These are phyloP conservation scores for Rhea americana DNA, from an alignment of 2,113 vertebrate species.

Conservation along the genomic window DNA sequence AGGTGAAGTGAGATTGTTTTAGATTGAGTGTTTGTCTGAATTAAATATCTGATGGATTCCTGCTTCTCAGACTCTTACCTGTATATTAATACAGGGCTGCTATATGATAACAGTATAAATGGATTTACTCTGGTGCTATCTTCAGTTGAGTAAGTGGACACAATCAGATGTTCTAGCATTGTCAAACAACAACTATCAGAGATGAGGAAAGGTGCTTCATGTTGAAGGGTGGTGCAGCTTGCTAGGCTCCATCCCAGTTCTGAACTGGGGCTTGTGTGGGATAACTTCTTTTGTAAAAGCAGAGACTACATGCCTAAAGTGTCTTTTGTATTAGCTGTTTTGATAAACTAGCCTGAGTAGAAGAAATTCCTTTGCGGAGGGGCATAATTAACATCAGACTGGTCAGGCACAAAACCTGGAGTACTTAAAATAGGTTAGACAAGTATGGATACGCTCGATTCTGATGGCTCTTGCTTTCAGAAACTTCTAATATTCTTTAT, in stretches of 20 bases:
- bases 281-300: not conserved
- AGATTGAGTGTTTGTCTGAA: not conserved
- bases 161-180: not conserved
- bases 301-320: not conserved
- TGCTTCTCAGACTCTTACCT: not conserved
- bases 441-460: not conserved
- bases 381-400: not conserved
- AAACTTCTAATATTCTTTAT: not conserved
- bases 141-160: not conserved
- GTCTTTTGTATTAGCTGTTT: not conserved
- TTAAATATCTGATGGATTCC: not conserved
- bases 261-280: not conserved
- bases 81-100: not conserved
- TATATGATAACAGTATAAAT: not conserved
- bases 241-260: not conserved
- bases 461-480: not conserved
- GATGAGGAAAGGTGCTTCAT: not conserved
- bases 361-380: not conserved
- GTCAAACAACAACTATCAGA: constrained; percentile 39
- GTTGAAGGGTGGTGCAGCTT: not conserved
- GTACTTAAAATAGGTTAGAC: not conserved
- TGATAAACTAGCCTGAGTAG: not conserved
- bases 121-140: not conserved
- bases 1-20: not conserved
- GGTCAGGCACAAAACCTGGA: not conserved